Evolutionary conservation across 1,140 invertebrate genomes (phyloP).

Genomic region (Ridgeia piscesae): DNA sequence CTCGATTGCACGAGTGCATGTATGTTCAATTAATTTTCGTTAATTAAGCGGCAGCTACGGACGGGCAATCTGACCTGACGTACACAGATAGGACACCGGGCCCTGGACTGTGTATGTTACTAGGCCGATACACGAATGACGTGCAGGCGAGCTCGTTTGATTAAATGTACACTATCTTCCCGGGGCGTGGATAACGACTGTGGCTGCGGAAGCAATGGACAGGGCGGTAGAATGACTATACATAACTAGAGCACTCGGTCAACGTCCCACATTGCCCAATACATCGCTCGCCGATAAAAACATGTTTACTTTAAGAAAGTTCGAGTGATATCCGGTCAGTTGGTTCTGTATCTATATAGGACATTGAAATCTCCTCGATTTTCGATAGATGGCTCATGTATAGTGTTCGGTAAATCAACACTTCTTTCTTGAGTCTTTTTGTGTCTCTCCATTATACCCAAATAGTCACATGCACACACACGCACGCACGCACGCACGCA

Average conservation of each 20-base stretch:
- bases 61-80: not conserved
- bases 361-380: no score
- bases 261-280: not conserved
- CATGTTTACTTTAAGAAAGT: not conserved
- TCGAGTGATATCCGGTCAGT: not conserved
- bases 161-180: not conserved
- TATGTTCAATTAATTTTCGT: not conserved
- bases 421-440: no score
- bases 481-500: constrained; percentile 16
- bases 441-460: no score
- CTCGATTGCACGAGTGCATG: not conserved
- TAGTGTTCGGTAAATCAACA: no score
- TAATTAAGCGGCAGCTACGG: not conserved
- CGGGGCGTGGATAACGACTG: no score
- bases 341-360: no score
- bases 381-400: no score
- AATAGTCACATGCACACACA: no score
- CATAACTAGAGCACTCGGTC: not conserved
- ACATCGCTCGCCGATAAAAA: not conserved
- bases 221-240: not conserved
- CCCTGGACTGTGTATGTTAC: not conserved
- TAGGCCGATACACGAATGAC: not conserved
- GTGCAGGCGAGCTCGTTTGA: not conserved
- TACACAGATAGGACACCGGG: not conserved
- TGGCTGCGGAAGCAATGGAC: not conserved